phyloP scores from a whole-genome alignment of 2,797 vertebrate species.

The Esox lucius region DNA sequence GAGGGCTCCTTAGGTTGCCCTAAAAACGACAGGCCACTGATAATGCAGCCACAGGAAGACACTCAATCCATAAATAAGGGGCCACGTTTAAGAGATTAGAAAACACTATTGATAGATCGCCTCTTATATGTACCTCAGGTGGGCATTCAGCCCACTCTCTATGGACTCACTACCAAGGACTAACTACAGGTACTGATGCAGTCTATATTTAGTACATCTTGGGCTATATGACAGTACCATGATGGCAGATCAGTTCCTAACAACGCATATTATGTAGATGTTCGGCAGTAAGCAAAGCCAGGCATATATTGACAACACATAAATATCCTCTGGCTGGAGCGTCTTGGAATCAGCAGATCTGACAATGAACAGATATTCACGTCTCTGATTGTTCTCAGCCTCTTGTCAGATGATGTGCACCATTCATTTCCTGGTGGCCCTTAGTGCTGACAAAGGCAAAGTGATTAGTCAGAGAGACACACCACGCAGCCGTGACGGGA shows the following conservation, averaged over 20 bases:
- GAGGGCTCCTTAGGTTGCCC: conserved; percentile 62
- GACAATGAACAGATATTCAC: conserved; percentile 21
- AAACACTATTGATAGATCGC: neutral
- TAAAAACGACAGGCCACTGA: conserved; percentile 37
- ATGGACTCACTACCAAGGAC: neutral
- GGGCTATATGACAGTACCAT: neutral
- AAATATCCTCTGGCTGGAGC: neutral
- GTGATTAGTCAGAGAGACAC: conserved; percentile 82
- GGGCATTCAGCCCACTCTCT: neutral
- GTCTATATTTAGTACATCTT: neutral
- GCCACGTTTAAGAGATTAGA: conserved; percentile 9
- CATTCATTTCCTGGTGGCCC: conserved; percentile 82
- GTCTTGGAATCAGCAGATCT: conserved; percentile 9
- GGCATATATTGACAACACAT: too few relatives aligned
- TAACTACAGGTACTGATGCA: neutral
- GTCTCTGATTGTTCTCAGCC: conserved; percentile 69
- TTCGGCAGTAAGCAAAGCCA: neutral
- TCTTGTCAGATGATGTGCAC: conserved; percentile 67
- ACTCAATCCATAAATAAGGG: conserved; percentile 32
- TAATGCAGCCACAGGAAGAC: conserved; percentile 34
- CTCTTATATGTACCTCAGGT: neutral
- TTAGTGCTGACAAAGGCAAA: conserved; percentile 92
- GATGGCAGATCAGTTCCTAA: neutral
- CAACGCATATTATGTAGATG: neutral
- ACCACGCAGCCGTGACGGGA: conserved; percentile 70